Conservation (phyloP, 64 coral and sea anemone species). For the Trachythela sp. region DNA sequence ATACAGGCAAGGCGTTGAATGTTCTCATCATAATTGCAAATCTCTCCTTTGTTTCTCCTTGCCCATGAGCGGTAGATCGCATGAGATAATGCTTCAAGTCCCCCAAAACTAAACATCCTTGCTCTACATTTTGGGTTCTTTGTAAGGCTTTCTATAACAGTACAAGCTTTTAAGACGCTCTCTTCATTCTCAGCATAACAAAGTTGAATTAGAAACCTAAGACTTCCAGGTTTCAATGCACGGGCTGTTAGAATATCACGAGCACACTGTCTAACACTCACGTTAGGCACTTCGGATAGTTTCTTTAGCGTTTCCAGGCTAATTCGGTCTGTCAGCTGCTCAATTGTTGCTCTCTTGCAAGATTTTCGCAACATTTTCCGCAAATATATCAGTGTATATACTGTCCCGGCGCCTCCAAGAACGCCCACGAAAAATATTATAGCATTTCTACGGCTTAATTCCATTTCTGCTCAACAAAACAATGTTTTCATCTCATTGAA, state of each 20-base stretch:
- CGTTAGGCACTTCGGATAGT: constrained; percentile 62
- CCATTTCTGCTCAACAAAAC: constrained; percentile 39
- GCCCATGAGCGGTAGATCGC: constrained; percentile 54
- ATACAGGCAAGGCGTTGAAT: constrained; percentile 60
- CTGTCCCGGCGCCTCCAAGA: constrained; percentile 59
- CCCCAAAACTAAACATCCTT: constrained; percentile 46
- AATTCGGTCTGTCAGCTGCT: constrained; percentile 55
- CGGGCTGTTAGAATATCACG: constrained; percentile 67
- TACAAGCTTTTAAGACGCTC: constrained; percentile 75
- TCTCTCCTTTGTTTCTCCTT: constrained; percentile 49
- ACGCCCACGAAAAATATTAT: constrained; percentile 62
- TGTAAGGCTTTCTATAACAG: constrained; percentile 58
- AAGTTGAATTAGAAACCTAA: constrained; percentile 57
- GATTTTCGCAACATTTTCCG: constrained; percentile 68
- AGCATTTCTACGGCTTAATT: constrained; percentile 52
- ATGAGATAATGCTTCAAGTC: constrained; percentile 62
- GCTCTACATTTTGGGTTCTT: constrained; percentile 61
- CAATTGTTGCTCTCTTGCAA: constrained; percentile 63
- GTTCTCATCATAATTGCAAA: constrained; percentile 45
- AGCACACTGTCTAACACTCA: constrained; percentile 67
- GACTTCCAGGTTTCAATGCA: constrained; percentile 62
- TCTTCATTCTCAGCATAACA: constrained; percentile 56
- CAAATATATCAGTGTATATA: constrained; percentile 56
- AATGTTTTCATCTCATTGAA: background rate
- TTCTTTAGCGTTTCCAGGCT: constrained; percentile 57